Conservation (phyloP, 2,113 vertebrate genomes). For the Amazona vittata region DNA sequence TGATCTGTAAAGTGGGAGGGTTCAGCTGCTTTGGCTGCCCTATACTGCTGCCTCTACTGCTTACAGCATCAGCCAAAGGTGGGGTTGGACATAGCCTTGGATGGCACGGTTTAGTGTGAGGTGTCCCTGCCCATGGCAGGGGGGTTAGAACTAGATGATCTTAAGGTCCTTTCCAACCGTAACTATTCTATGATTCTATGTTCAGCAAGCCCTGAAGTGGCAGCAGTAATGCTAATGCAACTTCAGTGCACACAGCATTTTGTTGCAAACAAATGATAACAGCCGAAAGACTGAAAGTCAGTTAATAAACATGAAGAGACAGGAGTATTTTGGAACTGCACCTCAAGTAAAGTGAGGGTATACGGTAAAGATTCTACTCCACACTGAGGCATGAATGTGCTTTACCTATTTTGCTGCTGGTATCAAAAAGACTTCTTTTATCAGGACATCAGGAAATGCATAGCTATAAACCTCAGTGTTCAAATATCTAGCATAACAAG, state of each 20-base stretch:
- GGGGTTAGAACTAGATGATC: too few species aligned
- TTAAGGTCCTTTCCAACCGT: too few species aligned
- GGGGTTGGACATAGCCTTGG: too few species aligned
- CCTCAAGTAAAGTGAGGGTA: background rate
- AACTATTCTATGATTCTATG: too few species aligned
- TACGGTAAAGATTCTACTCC: background rate
- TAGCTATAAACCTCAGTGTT: background rate
- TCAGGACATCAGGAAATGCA: background rate
- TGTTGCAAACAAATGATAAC: too few species aligned
- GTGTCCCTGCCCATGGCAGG: too few species aligned
- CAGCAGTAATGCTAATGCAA: too few species aligned
- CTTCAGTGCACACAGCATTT: accelerated
- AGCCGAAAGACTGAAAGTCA: background rate
- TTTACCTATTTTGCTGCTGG: background rate
- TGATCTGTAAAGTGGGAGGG: background rate
- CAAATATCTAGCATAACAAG: background rate
- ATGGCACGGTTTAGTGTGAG: too few species aligned
- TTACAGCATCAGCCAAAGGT: accelerated
- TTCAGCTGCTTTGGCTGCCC: background rate
- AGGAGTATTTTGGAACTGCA: background rate
- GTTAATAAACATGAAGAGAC: background rate
- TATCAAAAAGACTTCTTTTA: background rate
- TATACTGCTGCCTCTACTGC: background rate
- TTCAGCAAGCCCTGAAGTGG: background rate
- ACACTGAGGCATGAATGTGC: background rate